Evolutionary conservation across 2,797 vertebrate species (phyloP).

Genomic region (Eremophila alpestris): DNA sequence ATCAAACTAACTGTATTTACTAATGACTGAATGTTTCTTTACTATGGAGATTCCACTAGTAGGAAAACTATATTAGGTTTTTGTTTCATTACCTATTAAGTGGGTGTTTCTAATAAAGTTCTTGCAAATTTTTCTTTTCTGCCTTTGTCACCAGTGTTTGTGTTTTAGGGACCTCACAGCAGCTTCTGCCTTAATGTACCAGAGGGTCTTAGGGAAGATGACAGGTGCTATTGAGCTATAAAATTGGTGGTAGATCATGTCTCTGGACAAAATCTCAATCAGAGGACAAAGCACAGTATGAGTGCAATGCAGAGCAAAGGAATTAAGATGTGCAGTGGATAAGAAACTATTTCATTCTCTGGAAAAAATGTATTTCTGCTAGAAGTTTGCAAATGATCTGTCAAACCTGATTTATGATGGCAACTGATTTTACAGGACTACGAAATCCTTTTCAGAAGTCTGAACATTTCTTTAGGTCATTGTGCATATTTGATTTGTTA

Average conservation of each 20-base stretch:
- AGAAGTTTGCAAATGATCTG: neutral
- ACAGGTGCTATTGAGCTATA: neutral
- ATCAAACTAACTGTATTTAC: neutral
- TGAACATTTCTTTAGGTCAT: neutral
- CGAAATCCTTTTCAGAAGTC: neutral
- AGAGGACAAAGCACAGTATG: neutral
- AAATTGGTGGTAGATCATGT: neutral
- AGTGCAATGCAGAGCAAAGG: neutral
- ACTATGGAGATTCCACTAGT: neutral
- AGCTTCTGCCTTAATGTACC: neutral
- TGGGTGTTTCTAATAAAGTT: neutral
- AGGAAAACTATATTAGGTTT: neutral
- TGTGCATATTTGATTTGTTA: neutral
- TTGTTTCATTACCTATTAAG: neutral
- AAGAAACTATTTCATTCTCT: neutral
- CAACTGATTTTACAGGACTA: neutral
- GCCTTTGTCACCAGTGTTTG: neutral
- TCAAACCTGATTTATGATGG: neutral
- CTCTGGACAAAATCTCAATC: neutral
- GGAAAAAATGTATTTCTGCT: neutral
- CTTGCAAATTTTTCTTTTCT: neutral
- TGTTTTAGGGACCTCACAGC: neutral
- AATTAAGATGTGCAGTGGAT: neutral
- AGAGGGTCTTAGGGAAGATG: neutral
- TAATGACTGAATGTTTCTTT: neutral